These are phyloP conservation scores for Drosophila littoralis DNA, from an alignment of 1,140 invertebrate genomes.

Conservation along the genomic window DNA sequence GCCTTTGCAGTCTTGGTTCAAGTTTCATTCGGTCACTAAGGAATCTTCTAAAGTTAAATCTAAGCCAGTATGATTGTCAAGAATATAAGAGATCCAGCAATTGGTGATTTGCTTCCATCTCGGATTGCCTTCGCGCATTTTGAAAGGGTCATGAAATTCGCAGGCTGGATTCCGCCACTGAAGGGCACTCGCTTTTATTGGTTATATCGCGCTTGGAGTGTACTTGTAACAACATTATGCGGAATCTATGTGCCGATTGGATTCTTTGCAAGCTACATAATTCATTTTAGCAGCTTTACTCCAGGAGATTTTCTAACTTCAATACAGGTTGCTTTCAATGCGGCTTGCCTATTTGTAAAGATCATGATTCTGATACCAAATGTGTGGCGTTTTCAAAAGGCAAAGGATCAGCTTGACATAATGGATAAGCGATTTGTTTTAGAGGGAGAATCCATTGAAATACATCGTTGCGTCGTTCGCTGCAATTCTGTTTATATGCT, in stretches of 20 bases:
- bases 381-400: slow-evolving; percentile 6
- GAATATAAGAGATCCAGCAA: slow-evolving; percentile 5
- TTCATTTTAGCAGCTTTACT: slow-evolving; percentile 25
- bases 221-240: not conserved
- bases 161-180: slow-evolving; percentile 31
- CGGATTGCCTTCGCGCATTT: slow-evolving; percentile 27
- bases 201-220: slow-evolving; percentile 5
- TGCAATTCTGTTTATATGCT: slow-evolving; percentile 27
- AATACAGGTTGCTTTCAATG: slow-evolving; percentile 30
- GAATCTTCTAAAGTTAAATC: not conserved
- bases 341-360: slow-evolving; percentile 15
- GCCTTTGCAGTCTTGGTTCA: slow-evolving; percentile 11
- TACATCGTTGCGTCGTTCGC: slow-evolving; percentile 25
- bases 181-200: slow-evolving; percentile 6
- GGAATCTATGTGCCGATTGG: slow-evolving; percentile 22
- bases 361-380: slow-evolving; percentile 7
- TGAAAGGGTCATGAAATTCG: slow-evolving; percentile 24
- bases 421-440: slow-evolving; percentile 25
- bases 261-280: slow-evolving; percentile 31
- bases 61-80: slow-evolving; percentile 10
- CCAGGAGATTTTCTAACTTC: slow-evolving; percentile 34
- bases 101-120: slow-evolving; percentile 14
- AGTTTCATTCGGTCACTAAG: not conserved
- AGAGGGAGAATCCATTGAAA: not conserved
- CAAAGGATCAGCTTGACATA: slow-evolving; percentile 22